Percentiles rank a stretch among this genome's conserved stretches.
Evolutionary conservation across 2,797 vertebrate genomes (phyloP).

Genomic region (Aeoliscus strigatus): DNA sequence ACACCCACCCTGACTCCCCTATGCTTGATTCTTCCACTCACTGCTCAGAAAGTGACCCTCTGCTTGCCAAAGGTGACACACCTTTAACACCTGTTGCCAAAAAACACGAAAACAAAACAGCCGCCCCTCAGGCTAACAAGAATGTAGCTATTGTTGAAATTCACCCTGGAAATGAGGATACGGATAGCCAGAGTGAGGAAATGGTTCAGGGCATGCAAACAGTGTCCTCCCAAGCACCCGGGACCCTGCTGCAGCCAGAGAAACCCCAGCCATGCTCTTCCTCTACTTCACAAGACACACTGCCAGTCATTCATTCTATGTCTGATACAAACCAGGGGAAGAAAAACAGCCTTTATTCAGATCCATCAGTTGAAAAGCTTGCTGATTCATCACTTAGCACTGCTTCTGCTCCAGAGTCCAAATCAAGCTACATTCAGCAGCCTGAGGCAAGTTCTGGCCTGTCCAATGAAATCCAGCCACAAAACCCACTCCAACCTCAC

Average conservation of each 20-base stretch:
- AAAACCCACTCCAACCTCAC: constrained; percentile 71
- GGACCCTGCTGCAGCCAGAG: constrained; percentile 22
- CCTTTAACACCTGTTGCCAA: constrained; percentile 20
- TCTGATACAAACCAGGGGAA: constrained; percentile 33
- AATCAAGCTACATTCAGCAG: constrained; percentile 44
- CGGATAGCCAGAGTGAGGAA: constrained; percentile 36
- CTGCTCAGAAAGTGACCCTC: constrained; percentile 40
- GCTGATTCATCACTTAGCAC: constrained; percentile 24
- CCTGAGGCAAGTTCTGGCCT: constrained; percentile 30
- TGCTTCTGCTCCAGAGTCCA: constrained; percentile 36
- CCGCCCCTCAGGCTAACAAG: constrained; percentile 22
- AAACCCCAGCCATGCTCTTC: constrained; percentile 17
- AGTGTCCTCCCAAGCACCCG: constrained; percentile 16
- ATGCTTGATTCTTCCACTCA: constrained; percentile 40
- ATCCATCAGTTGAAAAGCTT: constrained; percentile 42
- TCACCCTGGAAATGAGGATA: constrained; percentile 29
- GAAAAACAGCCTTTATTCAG: constrained; percentile 15
- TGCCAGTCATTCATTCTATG: constrained; percentile 1
- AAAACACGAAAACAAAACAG: constrained; percentile 43
- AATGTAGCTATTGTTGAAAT: constrained; percentile 22
- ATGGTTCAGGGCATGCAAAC: constrained; percentile 20
- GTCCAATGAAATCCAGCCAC: constrained; percentile 57
- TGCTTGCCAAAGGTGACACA: constrained; percentile 42
- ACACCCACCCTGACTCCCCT: constrained; percentile 87
- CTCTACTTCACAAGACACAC: constrained; percentile 35